phyloP scores from a whole-genome alignment of 2,888 invertebrate genomes.

The Noctua janthe region DNA sequence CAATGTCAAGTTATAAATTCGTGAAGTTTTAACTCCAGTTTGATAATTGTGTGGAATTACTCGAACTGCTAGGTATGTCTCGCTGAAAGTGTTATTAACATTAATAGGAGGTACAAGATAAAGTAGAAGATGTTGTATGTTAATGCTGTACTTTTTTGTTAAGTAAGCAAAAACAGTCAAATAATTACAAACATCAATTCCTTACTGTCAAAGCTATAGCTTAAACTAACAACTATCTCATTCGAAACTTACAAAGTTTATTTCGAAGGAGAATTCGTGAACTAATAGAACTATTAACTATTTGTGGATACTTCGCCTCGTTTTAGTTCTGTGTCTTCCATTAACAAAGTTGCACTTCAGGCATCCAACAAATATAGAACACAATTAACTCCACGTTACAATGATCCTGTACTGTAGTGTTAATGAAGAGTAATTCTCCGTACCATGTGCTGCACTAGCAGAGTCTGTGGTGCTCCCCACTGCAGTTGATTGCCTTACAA shows the following conservation, averaged over 20 bases:
- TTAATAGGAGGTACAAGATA: neutral
- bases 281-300: neutral
- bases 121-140: neutral
- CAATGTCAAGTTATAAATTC: neutral
- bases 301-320: neutral
- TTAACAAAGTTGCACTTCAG: constrained; percentile 2
- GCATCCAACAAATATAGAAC: neutral
- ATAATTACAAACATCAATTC: neutral
- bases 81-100: constrained; percentile 1
- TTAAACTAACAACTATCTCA: neutral
- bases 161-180: neutral
- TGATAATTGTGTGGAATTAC: neutral
- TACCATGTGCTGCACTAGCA: constrained; percentile 29
- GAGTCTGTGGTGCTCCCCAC: constrained; percentile 18
- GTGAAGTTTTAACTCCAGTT: neutral
- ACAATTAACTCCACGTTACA: constrained; percentile 25
- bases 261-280: neutral
- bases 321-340: neutral
- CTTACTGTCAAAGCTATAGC: neutral
- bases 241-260: neutral
- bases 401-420: constrained; percentile 1
- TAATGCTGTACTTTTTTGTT: no score
- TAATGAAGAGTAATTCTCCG: neutral
- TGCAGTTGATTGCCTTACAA: constrained; percentile 43
- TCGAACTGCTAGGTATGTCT: neutral